These are phyloP conservation scores for Agriopis marginaria DNA, from an alignment of 2,888 invertebrate genomes.

Conservation along the genomic window DNA sequence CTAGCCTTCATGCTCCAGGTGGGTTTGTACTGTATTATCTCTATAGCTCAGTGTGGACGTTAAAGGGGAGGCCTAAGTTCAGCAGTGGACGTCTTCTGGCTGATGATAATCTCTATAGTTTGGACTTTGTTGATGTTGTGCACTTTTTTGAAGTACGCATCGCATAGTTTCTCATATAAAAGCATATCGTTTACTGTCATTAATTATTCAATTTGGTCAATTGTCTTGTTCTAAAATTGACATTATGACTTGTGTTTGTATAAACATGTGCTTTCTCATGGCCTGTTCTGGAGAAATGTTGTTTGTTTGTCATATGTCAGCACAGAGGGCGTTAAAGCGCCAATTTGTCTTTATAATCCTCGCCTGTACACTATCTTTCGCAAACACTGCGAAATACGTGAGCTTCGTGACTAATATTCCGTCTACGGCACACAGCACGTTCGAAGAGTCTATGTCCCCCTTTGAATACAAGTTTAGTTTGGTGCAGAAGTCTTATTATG, in stretches of 20 bases:
- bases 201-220: neutral
- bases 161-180: too few species aligned
- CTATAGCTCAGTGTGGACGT: too few species aligned
- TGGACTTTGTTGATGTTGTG: neutral
- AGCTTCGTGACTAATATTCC: slow-evolving; percentile 40
- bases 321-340: slow-evolving; percentile 43
- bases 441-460: slow-evolving; percentile 25
- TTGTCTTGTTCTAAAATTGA: neutral
- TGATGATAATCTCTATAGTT: neutral
- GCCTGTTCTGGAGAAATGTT: slow-evolving; percentile 22
- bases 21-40: neutral
- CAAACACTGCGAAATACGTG: slow-evolving; percentile 43
- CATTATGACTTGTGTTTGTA: neutral
- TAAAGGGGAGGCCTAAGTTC: too few species aligned
- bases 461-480: slow-evolving; percentile 11
- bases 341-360: slow-evolving; percentile 57
- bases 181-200: too few species aligned
- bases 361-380: slow-evolving; percentile 38
- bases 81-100: too few species aligned
- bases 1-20: neutral
- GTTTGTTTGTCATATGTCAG: slow-evolving; percentile 38
- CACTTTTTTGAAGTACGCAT: too few species aligned
- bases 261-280: neutral
- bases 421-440: slow-evolving; percentile 36
- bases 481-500: slow-evolving; percentile 4